These are phyloP conservation scores for Brachypalpus laphriformis DNA, from an alignment of 2,888 invertebrate species.

Conservation along the genomic window DNA sequence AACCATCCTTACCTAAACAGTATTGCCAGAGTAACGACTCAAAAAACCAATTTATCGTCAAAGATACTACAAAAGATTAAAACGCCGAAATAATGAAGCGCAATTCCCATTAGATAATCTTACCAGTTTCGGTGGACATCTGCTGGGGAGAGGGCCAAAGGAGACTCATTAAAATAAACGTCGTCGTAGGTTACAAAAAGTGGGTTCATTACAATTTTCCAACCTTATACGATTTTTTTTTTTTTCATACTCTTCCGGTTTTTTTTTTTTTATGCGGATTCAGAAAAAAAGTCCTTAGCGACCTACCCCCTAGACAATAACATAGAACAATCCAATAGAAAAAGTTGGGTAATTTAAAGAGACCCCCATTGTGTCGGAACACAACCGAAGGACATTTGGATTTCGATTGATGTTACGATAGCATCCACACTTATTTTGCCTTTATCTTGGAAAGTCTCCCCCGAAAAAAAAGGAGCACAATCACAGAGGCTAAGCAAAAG, in stretches of 20 bases:
- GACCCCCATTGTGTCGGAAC: not conserved
- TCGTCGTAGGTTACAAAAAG: slow-evolving; percentile 21
- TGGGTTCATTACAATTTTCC: slow-evolving; percentile 34
- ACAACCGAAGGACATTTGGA: not conserved
- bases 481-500: not conserved
- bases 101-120: not conserved
- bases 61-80: not conserved
- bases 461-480: not conserved
- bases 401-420: slow-evolving; percentile 41
- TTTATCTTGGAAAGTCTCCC: not conserved
- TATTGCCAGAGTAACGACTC: not conserved
- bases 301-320: slow-evolving; percentile 7
- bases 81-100: not conserved
- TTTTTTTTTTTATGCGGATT: not conserved
- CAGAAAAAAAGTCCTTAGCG: not conserved
- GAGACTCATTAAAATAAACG: slow-evolving; percentile 10
- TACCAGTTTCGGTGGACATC: not conserved
- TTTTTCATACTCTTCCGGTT: not conserved
- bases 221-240: not conserved
- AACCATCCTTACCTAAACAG: not conserved
- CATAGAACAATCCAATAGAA: slow-evolving; percentile 25
- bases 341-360: slow-evolving; percentile 40
- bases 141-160: not conserved
- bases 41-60: slow-evolving; percentile 6
- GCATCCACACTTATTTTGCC: not conserved